Conservation (phyloP, 1,140 invertebrate genomes). For the Calliphora vicina region DNA sequence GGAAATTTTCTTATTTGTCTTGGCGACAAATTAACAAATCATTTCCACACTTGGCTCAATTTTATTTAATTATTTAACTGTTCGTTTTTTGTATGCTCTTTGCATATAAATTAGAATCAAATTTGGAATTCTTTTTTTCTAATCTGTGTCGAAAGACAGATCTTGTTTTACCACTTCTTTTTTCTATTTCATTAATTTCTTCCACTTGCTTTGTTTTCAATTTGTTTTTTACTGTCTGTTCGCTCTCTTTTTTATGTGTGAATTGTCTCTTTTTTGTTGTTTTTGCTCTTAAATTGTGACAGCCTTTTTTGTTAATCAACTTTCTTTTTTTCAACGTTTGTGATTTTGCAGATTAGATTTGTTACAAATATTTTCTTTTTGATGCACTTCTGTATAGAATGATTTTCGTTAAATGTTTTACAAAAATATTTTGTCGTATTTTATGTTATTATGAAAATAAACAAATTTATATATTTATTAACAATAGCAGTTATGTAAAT, state of each 20-base stretch:
- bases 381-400: neutral
- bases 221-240: constrained; percentile 11
- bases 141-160: constrained; percentile 34
- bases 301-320: constrained; percentile 19
- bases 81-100: neutral
- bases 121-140: constrained; percentile 33
- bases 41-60: neutral
- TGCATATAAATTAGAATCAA: constrained; percentile 26
- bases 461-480: neutral
- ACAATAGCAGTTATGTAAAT: constrained; percentile 18
- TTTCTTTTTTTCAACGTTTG: constrained; percentile 29
- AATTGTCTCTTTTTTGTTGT: neutral
- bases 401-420: neutral
- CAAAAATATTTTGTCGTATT: neutral
- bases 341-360: constrained; percentile 29
- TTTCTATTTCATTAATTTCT: constrained; percentile 30
- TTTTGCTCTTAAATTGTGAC: neutral
- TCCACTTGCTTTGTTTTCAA: constrained; percentile 27
- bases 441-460: neutral
- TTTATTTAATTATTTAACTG: neutral
- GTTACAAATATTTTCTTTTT: constrained; percentile 18
- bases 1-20: neutral
- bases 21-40: neutral
- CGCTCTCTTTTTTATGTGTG: constrained; percentile 16
- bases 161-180: constrained; percentile 33